phyloP scores from a whole-genome alignment of 2,888 invertebrate species.

The Drosophila koepferae region DNA sequence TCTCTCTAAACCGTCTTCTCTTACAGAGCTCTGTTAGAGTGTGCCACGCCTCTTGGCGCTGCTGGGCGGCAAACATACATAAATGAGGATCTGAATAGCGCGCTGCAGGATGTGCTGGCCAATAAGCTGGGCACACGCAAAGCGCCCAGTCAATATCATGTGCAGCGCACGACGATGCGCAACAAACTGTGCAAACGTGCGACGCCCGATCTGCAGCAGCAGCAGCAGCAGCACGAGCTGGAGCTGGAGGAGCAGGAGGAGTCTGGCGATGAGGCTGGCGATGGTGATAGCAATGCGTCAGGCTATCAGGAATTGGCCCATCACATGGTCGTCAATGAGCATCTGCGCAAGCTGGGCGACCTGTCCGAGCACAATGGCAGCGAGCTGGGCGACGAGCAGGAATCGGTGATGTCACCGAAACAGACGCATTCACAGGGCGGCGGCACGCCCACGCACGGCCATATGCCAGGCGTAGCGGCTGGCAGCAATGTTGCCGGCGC shows the following conservation, averaged over 20 bases:
- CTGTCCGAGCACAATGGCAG: constrained; percentile 76
- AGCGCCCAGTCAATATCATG: constrained; percentile 97
- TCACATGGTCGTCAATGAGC: constrained; percentile 67
- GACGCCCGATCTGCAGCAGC: constrained; percentile 57
- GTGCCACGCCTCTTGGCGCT: constrained; percentile 85
- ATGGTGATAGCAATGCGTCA: constrained; percentile 86
- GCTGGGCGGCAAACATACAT: constrained; percentile 92
- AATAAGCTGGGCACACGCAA: constrained; percentile 96
- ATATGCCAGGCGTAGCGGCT: constrained; percentile 21
- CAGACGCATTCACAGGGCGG: constrained; percentile 36
- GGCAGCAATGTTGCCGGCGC: constrained; percentile 33
- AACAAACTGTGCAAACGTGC: constrained; percentile 93
- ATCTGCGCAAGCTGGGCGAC: constrained; percentile 70
- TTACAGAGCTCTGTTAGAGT: constrained; percentile 89
- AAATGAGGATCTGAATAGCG: constrained; percentile 97
- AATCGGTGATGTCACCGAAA: constrained; percentile 58
- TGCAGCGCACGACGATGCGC: constrained; percentile 97
- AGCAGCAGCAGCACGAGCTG: constrained; percentile 62
- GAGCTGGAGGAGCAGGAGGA: constrained; percentile 76
- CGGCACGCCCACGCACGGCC: constrained; percentile 30
- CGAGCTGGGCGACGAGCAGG: constrained; percentile 59
- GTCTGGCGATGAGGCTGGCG: constrained; percentile 85
- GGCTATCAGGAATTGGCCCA: constrained; percentile 59
- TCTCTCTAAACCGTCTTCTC: neutral
- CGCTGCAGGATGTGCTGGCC: constrained; percentile 96